A percentile compares a stretch with the other conserved stretches of the same genome.
These are phyloP conservation scores for Penaeus vannamei DNA, from an alignment of 1,140 invertebrate genomes.

Conservation along the genomic window DNA sequence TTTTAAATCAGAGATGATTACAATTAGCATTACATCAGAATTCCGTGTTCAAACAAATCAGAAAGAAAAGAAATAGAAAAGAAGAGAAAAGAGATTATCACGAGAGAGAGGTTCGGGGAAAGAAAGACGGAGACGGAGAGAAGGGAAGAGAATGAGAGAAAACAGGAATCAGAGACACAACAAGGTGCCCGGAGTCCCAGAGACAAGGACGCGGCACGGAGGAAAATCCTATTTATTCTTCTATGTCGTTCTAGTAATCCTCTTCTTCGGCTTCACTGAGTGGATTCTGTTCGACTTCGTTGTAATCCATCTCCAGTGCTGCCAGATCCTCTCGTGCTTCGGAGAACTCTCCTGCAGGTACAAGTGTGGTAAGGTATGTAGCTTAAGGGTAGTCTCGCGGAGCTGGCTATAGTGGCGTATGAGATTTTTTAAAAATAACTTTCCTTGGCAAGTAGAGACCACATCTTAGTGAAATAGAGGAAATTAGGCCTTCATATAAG, in stretches of 20 bases:
- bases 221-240: background rate
- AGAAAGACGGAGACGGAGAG: background rate
- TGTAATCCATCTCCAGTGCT: slow-evolving; percentile 81
- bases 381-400: no score
- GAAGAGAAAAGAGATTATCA: slow-evolving; percentile 11
- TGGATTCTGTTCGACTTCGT: slow-evolving; percentile 56
- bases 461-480: no score
- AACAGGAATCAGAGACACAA: background rate
- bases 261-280: slow-evolving; percentile 72
- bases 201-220: background rate
- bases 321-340: slow-evolving; percentile 90
- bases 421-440: no score
- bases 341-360: slow-evolving; percentile 80
- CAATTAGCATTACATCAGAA: no score
- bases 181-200: background rate
- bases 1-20: no score
- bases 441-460: no score
- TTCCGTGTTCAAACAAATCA: background rate
- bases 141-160: background rate
- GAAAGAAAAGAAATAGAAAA: slow-evolving; percentile 19
- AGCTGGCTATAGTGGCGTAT: no score
- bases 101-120: background rate
- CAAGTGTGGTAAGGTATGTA: no score
- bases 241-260: slow-evolving; percentile 71
- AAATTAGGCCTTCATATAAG: no score